Conservation (phyloP, 2,113 vertebrate species). For the Anhinga rufa region DNA sequence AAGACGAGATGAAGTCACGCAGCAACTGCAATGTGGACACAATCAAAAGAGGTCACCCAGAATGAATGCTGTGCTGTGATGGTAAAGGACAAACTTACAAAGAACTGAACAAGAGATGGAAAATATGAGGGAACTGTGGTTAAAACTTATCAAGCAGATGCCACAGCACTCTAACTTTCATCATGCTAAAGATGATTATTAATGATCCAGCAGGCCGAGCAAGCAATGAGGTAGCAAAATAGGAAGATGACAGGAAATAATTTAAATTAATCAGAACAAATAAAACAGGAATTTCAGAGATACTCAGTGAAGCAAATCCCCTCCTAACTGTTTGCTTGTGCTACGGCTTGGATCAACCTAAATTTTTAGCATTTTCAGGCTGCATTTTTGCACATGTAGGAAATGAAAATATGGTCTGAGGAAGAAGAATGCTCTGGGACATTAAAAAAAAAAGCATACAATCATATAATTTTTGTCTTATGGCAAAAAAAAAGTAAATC, state of each 20-base stretch:
- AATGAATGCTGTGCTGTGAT: not conserved
- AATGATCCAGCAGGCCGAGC: not conserved
- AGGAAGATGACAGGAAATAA: not conserved
- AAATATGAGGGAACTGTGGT: not conserved
- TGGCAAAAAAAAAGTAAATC: not conserved
- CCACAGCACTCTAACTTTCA: not conserved
- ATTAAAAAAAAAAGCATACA: not conserved
- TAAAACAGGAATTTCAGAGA: not conserved
- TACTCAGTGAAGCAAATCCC: not conserved
- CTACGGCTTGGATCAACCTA: not conserved
- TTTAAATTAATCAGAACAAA: not conserved
- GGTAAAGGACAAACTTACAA: not conserved
- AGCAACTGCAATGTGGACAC: not conserved
- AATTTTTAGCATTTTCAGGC: not conserved
- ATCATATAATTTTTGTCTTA: not conserved
- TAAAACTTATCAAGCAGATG: not conserved
- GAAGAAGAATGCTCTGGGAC: not conserved
- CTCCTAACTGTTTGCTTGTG: not conserved
- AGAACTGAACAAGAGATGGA: not conserved
- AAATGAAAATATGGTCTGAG: not conserved
- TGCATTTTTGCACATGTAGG: not conserved
- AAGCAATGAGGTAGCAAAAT: conserved; percentile 6
- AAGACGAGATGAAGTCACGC: not conserved
- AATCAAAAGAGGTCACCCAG: not conserved
- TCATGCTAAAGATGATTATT: not conserved